Percentiles rank a stretch among this genome's conserved stretches.
Evolutionary conservation across 2,797 vertebrate genomes (phyloP).

Genomic region (Schizopygopsis malacanthus): DNA sequence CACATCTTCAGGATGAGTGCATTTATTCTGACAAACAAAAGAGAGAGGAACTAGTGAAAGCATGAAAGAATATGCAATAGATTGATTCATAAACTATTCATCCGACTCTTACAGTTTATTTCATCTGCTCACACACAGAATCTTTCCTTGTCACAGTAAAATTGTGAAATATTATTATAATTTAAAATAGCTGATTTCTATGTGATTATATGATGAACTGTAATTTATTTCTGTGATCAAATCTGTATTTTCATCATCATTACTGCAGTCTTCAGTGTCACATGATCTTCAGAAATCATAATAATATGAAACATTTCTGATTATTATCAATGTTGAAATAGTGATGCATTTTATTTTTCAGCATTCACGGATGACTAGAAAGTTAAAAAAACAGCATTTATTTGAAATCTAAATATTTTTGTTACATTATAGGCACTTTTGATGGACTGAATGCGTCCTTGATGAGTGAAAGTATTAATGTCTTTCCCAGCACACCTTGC

Average conservation of each 20-base stretch:
- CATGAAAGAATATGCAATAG: neutral
- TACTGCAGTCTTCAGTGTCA: neutral
- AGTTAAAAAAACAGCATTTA: no score
- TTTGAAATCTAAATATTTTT: neutral
- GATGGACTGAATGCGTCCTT: neutral
- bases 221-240: neutral
- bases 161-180: no score
- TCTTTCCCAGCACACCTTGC: conserved; percentile 69
- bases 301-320: neutral
- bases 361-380: no score
- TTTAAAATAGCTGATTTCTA: no score
- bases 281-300: neutral
- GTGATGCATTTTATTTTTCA: no score
- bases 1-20: conserved; percentile 82
- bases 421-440: neutral
- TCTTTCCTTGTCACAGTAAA: no score
- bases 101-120: no score
- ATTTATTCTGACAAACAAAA: conserved; percentile 73
- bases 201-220: neutral
- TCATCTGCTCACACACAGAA: no score
- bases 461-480: neutral
- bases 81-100: no score
- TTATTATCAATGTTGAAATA: no score
- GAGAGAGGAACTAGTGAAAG: neutral
- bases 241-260: neutral